Conservation (phyloP, 2,797 vertebrate species). For the Sardinella longiceps region DNA sequence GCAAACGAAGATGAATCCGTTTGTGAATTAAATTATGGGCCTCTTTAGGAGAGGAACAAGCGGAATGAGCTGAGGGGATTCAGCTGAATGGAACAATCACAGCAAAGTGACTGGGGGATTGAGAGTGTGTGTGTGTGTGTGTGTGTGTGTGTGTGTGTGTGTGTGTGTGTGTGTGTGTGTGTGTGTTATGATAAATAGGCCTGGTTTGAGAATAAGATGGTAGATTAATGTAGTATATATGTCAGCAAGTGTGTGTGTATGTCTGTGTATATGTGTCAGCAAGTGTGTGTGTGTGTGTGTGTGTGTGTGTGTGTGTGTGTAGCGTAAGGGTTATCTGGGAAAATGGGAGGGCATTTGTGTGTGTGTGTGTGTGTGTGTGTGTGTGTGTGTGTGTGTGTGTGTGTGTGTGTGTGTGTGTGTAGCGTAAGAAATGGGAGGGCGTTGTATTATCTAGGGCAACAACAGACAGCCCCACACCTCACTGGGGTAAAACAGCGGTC, state of each 20-base stretch:
- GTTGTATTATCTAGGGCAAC: neutral
- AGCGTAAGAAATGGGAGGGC: neutral
- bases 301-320: neutral
- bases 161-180: too few relatives aligned
- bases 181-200: too few relatives aligned
- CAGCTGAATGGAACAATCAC: too few relatives aligned
- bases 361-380: too few relatives aligned
- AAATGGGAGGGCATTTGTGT: too few relatives aligned
- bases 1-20: neutral
- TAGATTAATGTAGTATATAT: neutral
- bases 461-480: neutral
- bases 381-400: neutral
- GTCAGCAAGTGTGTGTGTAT: neutral
- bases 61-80: too few relatives aligned
- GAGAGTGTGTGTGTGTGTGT: neutral
- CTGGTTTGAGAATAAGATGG: neutral
- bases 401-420: conserved; percentile 15
- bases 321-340: too few relatives aligned
- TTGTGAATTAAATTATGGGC: neutral
- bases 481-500: neutral
- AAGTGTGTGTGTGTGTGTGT: conserved; percentile 3
- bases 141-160: conserved; percentile 2
- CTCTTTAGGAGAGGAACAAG: neutral
- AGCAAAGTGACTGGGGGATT: neutral
- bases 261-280: neutral